Evolutionary conservation across 2,797 vertebrate genomes (phyloP).

Genomic region (Argentina silus): DNA sequence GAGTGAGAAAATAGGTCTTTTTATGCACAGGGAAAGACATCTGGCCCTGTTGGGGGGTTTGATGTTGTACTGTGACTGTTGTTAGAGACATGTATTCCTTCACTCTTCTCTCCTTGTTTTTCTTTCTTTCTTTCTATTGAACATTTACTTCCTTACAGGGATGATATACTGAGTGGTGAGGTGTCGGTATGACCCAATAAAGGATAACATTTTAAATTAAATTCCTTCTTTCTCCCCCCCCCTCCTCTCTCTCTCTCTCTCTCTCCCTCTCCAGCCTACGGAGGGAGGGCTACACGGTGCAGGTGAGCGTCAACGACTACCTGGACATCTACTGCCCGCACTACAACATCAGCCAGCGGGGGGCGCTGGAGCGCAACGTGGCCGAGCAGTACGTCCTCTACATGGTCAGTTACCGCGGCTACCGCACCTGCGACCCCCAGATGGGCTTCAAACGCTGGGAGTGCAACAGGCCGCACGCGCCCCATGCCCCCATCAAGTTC

Average conservation of each 20-base stretch:
- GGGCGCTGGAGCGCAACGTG: slow-evolving; percentile 80
- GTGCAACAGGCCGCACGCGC: slow-evolving; percentile 89
- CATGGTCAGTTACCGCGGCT: slow-evolving; percentile 90
- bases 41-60: background rate
- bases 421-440: slow-evolving; percentile 88
- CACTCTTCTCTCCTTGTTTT: slow-evolving; percentile 20
- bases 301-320: slow-evolving; percentile 94
- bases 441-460: slow-evolving; percentile 94
- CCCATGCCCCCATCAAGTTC: slow-evolving; percentile 94
- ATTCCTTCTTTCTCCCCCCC: background rate
- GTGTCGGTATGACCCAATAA: too few species aligned
- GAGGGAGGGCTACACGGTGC: slow-evolving; percentile 89
- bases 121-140: background rate
- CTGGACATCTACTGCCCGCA: slow-evolving; percentile 96
- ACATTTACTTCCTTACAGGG: too few species aligned
- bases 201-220: slow-evolving; percentile 8
- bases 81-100: background rate
- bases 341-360: slow-evolving; percentile 81
- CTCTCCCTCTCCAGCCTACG: slow-evolving; percentile 75
- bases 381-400: slow-evolving; percentile 93
- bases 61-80: background rate
- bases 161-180: too few species aligned
- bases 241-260: slow-evolving; percentile 7
- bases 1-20: slow-evolving; percentile 33
- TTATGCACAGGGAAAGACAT: slow-evolving; percentile 5